Evolutionary conservation across 2,113 vertebrate species (phyloP).

Genomic region (Colossoma macropomum): DNA sequence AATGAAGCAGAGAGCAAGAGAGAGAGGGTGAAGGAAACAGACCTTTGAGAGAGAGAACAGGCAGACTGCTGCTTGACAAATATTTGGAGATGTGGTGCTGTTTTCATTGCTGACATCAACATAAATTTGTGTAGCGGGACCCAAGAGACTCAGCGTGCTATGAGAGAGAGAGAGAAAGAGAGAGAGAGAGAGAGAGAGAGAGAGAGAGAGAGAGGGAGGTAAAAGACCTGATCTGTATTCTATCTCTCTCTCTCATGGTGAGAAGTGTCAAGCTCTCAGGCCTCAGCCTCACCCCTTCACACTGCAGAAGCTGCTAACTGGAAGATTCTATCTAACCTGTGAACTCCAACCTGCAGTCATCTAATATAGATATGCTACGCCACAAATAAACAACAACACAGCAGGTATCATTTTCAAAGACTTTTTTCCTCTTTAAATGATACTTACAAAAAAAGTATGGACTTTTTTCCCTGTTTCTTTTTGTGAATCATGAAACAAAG

Average conservation of each 20-base stretch:
- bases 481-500: too few species aligned
- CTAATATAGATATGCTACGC: too few species aligned
- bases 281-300: background rate
- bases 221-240: conserved; percentile 71
- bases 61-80: conserved; percentile 81
- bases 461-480: too few species aligned
- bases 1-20: background rate
- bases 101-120: conserved; percentile 86
- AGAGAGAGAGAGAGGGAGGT: conserved; percentile 27
- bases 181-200: conserved; percentile 29
- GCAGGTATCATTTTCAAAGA: too few species aligned
- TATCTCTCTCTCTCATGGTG: conserved; percentile 39
- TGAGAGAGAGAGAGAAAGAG: conserved; percentile 12
- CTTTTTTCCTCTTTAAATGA: too few species aligned
- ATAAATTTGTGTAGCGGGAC: conserved; percentile 79
- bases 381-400: conserved; percentile 38
- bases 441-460: too few species aligned
- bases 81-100: conserved; percentile 77
- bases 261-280: conserved; percentile 21
- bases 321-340: background rate
- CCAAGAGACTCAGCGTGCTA: conserved; percentile 74
- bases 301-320: conserved; percentile 3
- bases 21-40: conserved; percentile 15
- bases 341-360: conserved; percentile 10
- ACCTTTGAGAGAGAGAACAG: conserved; percentile 57